phyloP scores from a whole-genome alignment of 2,888 invertebrate genomes.

The Agonopterix subpropinquella region DNA sequence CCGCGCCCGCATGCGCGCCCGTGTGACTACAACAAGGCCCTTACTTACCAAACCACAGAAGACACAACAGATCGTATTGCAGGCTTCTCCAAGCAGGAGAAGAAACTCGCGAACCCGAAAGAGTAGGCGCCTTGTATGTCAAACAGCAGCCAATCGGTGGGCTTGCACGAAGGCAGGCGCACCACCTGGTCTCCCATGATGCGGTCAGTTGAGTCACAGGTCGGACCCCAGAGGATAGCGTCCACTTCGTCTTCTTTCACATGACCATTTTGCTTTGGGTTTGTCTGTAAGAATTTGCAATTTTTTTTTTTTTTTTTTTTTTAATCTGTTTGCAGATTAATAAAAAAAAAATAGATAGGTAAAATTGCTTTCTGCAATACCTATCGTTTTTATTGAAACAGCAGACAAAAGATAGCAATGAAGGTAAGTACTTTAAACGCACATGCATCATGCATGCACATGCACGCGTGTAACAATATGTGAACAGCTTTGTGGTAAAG shows the following conservation, averaged over 20 bases:
- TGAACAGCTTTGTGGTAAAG: too few relatives aligned
- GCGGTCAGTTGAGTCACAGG: conserved; percentile 29
- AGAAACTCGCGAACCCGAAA: conserved; percentile 19
- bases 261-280: neutral
- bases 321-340: too few relatives aligned
- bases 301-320: too few relatives aligned
- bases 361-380: too few relatives aligned
- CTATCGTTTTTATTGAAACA: too few relatives aligned
- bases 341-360: too few relatives aligned
- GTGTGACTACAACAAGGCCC: neutral
- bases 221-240: conserved; percentile 32
- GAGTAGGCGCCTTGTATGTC: conserved; percentile 28
- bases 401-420: too few relatives aligned
- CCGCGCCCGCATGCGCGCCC: too few relatives aligned
- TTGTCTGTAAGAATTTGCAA: neutral
- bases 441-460: too few relatives aligned
- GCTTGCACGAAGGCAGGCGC: conserved; percentile 21
- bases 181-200: conserved; percentile 21
- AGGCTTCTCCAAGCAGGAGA: conserved; percentile 27
- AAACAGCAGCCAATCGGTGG: conserved; percentile 32
- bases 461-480: too few relatives aligned
- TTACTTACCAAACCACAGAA: conserved; percentile 28
- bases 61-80: conserved; percentile 27
- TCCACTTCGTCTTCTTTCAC: conserved; percentile 15
- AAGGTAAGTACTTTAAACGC: too few relatives aligned